Conservation (phyloP, 2,113 vertebrate species). For the Bothrops jararaca region DNA sequence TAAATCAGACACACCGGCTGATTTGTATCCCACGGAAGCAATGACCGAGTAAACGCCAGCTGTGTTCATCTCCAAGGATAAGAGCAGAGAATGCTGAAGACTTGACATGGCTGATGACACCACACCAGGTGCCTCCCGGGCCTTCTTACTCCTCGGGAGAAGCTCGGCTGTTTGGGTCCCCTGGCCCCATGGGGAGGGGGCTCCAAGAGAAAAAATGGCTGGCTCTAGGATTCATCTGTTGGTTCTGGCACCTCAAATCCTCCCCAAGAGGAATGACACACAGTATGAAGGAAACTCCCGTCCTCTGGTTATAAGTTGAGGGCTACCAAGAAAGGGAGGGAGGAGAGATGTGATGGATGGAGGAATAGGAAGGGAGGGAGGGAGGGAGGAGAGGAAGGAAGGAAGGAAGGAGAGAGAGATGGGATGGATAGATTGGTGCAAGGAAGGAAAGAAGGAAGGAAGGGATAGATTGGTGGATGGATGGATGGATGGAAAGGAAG, state of each 20-base stretch:
- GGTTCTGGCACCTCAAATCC: not conserved
- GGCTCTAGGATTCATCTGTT: not conserved
- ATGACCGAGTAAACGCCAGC: not conserved
- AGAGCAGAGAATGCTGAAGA: not conserved
- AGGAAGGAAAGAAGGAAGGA: not conserved
- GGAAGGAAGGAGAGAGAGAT: too few relatives aligned
- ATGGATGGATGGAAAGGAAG: too few relatives aligned
- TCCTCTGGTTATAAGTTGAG: not conserved
- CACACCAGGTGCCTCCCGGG: not conserved
- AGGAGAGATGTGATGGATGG: not conserved
- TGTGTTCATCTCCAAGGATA: not conserved
- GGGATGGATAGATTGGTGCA: too few relatives aligned
- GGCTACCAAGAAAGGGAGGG: not conserved
- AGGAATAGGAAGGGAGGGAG: too few relatives aligned
- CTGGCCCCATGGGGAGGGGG: not conserved
- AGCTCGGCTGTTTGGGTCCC: not conserved
- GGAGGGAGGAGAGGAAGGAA: too few relatives aligned
- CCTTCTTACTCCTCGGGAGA: not conserved
- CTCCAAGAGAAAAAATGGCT: not conserved
- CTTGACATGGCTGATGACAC: not conserved
- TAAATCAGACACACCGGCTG: not conserved
- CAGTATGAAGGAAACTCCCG: not conserved
- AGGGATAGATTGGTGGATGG: too few relatives aligned
- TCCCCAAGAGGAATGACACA: not conserved
- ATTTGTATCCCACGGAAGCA: not conserved